phyloP scores from a whole-genome alignment of 2,797 vertebrate genomes.

The Ctenochaetus hawaiiensis region DNA sequence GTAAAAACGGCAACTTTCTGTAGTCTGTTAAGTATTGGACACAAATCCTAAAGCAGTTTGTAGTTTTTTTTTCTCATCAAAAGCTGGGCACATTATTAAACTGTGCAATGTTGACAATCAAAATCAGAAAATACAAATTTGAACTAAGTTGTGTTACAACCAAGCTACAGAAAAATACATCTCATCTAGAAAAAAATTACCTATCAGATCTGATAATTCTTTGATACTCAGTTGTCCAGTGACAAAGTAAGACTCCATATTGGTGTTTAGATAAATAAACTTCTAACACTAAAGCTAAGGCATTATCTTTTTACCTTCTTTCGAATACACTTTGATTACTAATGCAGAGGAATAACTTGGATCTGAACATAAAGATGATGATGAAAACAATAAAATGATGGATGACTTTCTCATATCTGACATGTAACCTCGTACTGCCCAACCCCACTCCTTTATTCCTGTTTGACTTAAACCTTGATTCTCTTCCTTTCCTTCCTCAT shows the following conservation, averaged over 20 bases:
- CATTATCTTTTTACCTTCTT: not conserved
- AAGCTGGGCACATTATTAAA: too few relatives aligned
- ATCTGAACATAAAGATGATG: conserved; percentile 23
- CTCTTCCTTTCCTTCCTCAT: not conserved
- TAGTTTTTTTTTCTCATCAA: not conserved
- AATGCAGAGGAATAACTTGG: conserved; percentile 1
- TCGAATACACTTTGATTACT: not conserved
- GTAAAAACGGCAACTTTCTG: not conserved
- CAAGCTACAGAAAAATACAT: not conserved
- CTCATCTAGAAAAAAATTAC: not conserved
- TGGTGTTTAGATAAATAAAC: conserved; percentile 8
- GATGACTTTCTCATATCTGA: conserved; percentile 23
- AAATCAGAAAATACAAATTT: not conserved
- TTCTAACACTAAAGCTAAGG: not conserved
- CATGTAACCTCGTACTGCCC: conserved; percentile 26
- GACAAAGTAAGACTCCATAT: not conserved
- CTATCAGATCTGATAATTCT: not conserved
- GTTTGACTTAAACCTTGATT: conserved; percentile 10
- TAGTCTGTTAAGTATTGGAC: not conserved
- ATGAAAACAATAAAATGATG: conserved; percentile 44
- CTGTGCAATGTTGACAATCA: not conserved
- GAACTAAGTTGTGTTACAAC: not conserved
- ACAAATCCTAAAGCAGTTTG: not conserved
- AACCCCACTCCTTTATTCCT: conserved; percentile 6
- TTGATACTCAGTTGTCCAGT: not conserved